Conservation (phyloP, 2,797 vertebrate species). For the Anomalospiza imberbis region DNA sequence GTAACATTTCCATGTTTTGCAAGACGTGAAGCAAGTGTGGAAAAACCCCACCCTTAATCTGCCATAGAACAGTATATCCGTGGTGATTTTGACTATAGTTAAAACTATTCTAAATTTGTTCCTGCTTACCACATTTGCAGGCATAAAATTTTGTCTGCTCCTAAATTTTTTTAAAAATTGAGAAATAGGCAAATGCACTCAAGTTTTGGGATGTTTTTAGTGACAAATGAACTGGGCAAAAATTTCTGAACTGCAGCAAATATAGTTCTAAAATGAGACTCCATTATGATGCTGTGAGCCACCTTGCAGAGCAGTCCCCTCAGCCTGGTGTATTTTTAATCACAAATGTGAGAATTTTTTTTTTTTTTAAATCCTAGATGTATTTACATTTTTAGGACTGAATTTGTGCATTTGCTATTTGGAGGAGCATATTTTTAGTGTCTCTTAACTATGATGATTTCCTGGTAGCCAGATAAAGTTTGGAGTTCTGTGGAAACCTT, state of each 20-base stretch:
- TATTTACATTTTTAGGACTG: neutral
- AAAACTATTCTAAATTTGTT: neutral
- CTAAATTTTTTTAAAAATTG: neutral
- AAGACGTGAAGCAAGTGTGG: neutral
- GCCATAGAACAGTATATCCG: neutral
- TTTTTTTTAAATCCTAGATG: neutral
- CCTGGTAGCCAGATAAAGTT: neutral
- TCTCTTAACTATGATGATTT: slow-evolving; percentile 21
- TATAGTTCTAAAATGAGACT: neutral
- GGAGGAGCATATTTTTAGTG: neutral
- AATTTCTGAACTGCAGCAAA: neutral
- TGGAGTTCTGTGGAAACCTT: neutral
- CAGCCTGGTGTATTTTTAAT: neutral
- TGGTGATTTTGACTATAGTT: neutral
- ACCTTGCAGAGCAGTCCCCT: neutral
- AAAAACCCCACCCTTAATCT: neutral
- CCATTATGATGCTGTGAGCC: neutral
- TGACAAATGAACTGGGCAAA: neutral
- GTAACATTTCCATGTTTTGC: neutral
- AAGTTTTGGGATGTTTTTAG: neutral
- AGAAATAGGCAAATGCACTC: neutral
- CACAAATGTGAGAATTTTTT: neutral
- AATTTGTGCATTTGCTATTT: neutral
- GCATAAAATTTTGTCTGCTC: neutral
- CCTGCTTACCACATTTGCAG: neutral